phyloP scores from a whole-genome alignment of 2,113 vertebrate species.

The Stigmatopora argus region DNA sequence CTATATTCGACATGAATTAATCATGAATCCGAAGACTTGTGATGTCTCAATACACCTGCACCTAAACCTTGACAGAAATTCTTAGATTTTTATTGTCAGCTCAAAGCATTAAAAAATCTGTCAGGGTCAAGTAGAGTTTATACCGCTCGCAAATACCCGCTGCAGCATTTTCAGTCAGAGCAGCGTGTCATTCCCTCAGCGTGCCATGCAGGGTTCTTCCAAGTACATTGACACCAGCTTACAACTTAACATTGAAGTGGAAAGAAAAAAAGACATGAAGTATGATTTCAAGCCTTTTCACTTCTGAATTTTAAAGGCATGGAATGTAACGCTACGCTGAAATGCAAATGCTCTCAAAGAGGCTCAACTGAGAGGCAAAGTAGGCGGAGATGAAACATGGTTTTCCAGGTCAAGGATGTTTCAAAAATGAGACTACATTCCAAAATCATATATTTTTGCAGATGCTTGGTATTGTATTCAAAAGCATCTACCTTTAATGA shows the following conservation, averaged over 20 bases:
- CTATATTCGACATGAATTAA: constrained; percentile 65
- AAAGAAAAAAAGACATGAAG: background rate
- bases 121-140: constrained; percentile 63
- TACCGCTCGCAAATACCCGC: constrained; percentile 26
- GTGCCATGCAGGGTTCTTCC: constrained; percentile 19
- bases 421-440: constrained; percentile 11
- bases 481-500: constrained; percentile 19
- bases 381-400: constrained; percentile 9
- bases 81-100: constrained; percentile 51
- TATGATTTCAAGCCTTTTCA: constrained; percentile 11
- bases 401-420: constrained; percentile 19
- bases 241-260: constrained; percentile 12
- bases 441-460: background rate
- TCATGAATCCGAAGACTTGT: constrained; percentile 61
- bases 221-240: background rate
- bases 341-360: background rate
- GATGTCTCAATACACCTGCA: constrained; percentile 57
- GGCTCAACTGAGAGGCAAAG: background rate
- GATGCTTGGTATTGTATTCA: background rate
- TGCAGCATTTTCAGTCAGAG: constrained; percentile 24
- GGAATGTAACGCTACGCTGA: background rate
- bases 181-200: constrained; percentile 17
- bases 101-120: constrained; percentile 51
- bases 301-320: background rate
- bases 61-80: constrained; percentile 56